Percentiles rank a stretch among this genome's conserved stretches.
These are phyloP conservation scores for Potamilus streckersoni DNA, from an alignment of 1,140 invertebrate genomes.

Conservation along the genomic window DNA sequence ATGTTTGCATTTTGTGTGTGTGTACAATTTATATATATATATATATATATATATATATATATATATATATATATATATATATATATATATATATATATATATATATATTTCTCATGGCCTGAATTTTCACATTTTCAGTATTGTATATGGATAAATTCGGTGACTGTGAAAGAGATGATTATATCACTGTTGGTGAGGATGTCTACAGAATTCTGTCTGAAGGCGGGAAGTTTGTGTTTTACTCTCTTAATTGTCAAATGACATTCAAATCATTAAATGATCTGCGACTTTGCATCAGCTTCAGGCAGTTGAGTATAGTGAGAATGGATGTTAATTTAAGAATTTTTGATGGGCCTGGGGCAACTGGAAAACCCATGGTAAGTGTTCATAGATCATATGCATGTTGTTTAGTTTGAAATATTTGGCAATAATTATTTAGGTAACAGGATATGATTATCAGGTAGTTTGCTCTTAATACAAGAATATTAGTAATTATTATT, in stretches of 20 bases:
- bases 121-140: constrained; percentile 14
- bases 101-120: not conserved
- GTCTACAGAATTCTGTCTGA: constrained; percentile 9
- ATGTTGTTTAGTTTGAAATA: too few species aligned
- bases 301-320: constrained; percentile 1
- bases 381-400: not conserved
- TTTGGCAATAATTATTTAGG: too few species aligned
- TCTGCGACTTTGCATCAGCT: constrained; percentile 22
- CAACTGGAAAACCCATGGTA: constrained; percentile 4
- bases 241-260: constrained; percentile 20
- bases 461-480: too few species aligned
- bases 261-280: constrained; percentile 17
- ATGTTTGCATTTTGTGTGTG: too few species aligned
- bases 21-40: too few species aligned
- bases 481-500: too few species aligned
- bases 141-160: constrained; percentile 25
- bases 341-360: constrained; percentile 1
- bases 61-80: too few species aligned
- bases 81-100: too few species aligned
- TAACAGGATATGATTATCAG: too few species aligned
- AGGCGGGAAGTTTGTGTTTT: constrained; percentile 13
- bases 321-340: constrained; percentile 14
- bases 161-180: constrained; percentile 19
- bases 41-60: too few species aligned
- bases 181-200: constrained; percentile 14